phyloP scores from a whole-genome alignment of 2,113 vertebrate genomes.

The Prietella phreatophila region DNA sequence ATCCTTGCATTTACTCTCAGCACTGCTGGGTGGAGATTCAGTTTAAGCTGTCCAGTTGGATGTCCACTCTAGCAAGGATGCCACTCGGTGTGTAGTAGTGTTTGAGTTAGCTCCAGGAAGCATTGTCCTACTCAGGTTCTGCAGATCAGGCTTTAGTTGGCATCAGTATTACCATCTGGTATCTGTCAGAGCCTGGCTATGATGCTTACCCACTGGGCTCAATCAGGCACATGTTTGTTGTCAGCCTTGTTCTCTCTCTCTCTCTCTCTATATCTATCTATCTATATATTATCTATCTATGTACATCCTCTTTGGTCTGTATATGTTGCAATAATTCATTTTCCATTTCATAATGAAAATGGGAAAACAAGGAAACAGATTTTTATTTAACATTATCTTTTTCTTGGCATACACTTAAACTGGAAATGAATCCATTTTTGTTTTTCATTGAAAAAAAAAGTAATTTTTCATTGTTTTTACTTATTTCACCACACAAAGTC shows the following conservation, averaged over 20 bases:
- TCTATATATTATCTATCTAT: too few relatives aligned
- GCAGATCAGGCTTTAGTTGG: conserved; percentile 24
- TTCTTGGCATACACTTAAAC: background rate
- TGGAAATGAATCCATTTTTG: background rate
- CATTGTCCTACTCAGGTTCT: background rate
- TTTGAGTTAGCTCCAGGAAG: background rate
- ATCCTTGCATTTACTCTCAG: conserved; percentile 13
- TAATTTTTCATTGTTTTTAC: background rate
- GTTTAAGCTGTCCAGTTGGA: conserved; percentile 6
- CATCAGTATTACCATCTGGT: conserved; percentile 41
- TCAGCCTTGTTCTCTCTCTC: background rate
- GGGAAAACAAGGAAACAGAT: background rate
- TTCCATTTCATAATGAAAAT: background rate
- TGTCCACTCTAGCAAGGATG: background rate
- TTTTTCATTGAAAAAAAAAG: too few relatives aligned
- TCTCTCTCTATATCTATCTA: background rate
- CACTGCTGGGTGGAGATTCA: background rate
- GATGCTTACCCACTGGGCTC: conserved; percentile 23
- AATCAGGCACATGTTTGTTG: conserved; percentile 22
- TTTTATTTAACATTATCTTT: background rate
- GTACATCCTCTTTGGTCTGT: background rate
- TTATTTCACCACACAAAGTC: background rate
- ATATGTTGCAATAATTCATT: background rate
- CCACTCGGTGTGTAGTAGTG: background rate
- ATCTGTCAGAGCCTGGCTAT: conserved; percentile 29